Percentiles rank a stretch among this genome's conserved stretches.
Evolutionary conservation across 2,113 vertebrate genomes (phyloP).

Genomic region (Archocentrus centrarchus): DNA sequence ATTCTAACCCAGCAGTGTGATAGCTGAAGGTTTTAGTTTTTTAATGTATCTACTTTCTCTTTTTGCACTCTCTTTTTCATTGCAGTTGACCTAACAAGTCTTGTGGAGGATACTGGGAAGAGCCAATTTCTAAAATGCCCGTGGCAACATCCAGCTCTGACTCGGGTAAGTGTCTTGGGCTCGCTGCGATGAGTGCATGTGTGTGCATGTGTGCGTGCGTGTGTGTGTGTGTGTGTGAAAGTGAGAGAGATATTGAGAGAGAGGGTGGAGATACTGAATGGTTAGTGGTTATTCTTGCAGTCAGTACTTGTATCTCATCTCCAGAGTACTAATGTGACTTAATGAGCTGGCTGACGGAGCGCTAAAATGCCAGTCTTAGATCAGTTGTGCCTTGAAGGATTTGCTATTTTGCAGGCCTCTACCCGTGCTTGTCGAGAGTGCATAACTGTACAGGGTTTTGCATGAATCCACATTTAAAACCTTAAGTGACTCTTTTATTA

Average conservation of each 20-base stretch:
- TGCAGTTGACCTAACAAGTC: conserved; percentile 62
- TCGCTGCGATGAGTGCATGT: not conserved
- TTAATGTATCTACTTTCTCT: conserved; percentile 17
- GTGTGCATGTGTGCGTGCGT: not conserved
- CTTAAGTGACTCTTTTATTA: not conserved
- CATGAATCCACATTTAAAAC: not conserved
- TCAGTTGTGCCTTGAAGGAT: conserved; percentile 61
- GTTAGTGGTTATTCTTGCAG: conserved; percentile 37
- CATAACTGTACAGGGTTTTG: not conserved
- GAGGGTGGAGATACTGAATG: conserved; percentile 40
- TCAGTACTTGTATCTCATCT: conserved; percentile 66
- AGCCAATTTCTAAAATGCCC: conserved; percentile 81
- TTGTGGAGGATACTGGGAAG: conserved; percentile 53
- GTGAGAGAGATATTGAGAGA: not conserved
- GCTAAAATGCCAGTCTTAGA: conserved; percentile 51
- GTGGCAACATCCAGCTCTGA: conserved; percentile 90
- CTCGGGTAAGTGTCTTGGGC: conserved; percentile 82
- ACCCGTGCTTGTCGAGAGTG: not conserved
- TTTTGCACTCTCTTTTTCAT: conserved; percentile 44
- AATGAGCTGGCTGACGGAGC: conserved; percentile 73
- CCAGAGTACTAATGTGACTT: conserved; percentile 68
- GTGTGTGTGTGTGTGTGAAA: not conserved
- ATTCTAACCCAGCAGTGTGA: not conserved
- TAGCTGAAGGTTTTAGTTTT: conserved; percentile 7
- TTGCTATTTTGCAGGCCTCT: conserved; percentile 1